These are phyloP conservation scores for Theonella swinhoei DNA, from an alignment of 37 sponge, comb jelly and placozoan species.

Conservation along the genomic window DNA sequence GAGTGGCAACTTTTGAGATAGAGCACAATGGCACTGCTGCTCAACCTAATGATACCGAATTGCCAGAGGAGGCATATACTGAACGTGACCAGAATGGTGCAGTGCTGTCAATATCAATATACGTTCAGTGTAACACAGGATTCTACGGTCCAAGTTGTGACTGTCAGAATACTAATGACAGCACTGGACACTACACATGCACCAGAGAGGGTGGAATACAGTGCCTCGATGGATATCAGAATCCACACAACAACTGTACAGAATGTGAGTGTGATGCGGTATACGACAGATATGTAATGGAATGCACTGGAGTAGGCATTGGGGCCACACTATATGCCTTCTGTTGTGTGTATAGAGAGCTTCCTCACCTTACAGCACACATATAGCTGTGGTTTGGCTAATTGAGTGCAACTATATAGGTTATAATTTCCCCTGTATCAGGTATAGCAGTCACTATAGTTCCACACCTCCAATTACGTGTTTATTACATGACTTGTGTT, in stretches of 20 bases:
- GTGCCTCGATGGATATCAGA: slow-evolving; percentile 28
- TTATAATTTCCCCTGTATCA: not conserved
- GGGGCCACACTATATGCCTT: not conserved
- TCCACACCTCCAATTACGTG: no score
- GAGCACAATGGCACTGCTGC: not conserved
- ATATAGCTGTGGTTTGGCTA: not conserved
- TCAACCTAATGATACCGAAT: not conserved
- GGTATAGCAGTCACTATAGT: not conserved
- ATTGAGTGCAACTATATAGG: no score
- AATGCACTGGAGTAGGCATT: no score
- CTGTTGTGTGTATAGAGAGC: not conserved
- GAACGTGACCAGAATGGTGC: not conserved
- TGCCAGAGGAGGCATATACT: not conserved
- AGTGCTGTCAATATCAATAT: not conserved
- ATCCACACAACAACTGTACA: slow-evolving; percentile 3
- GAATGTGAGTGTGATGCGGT: not conserved
- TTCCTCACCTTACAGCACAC: not conserved
- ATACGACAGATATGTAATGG: no score
- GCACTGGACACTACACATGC: slow-evolving; percentile 14
- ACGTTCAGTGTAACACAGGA: not conserved
- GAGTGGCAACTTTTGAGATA: not conserved
- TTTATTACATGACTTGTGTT: no score
- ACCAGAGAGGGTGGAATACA: not conserved
- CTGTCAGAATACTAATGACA: slow-evolving; percentile 4
- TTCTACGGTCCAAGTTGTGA: not conserved